phyloP scores from a whole-genome alignment of 2,888 invertebrate genomes.

The Epinotia demarniana region DNA sequence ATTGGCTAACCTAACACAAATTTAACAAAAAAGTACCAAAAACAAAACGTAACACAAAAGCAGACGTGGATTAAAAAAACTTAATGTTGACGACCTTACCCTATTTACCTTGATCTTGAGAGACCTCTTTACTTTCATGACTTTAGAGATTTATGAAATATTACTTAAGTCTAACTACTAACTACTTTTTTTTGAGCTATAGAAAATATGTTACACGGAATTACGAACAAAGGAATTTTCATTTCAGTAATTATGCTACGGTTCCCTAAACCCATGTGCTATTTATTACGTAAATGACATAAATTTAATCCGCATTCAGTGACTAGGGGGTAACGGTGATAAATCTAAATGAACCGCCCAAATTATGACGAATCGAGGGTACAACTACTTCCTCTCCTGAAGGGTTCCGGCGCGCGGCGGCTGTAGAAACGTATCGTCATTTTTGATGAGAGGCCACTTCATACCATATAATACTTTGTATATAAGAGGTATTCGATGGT shows the following conservation, averaged over 20 bases:
- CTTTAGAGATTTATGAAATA: not conserved
- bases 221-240: not conserved
- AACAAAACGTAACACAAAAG: too few relatives aligned
- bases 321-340: constrained; percentile 13
- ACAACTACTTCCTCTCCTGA: constrained; percentile 37
- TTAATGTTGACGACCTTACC: too few relatives aligned
- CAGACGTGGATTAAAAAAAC: too few relatives aligned
- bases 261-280: not conserved
- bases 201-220: constrained; percentile 1
- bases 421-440: not conserved
- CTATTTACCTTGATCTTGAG: too few relatives aligned
- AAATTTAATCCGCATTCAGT: constrained; percentile 16
- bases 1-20: too few relatives aligned
- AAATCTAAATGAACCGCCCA: constrained; percentile 43
- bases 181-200: too few relatives aligned
- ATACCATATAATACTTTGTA: not conserved
- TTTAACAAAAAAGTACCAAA: too few relatives aligned
- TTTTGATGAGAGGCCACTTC: not conserved
- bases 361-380: constrained; percentile 44
- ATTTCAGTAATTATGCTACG: not conserved
- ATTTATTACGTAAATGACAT: constrained; percentile 16
- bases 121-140: too few relatives aligned
- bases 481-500: too few relatives aligned
- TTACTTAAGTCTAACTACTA: not conserved
- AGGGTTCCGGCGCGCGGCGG: not conserved